Evolutionary conservation across 1,140 invertebrate species (phyloP).

Genomic region (Tachypleus tridentatus): DNA sequence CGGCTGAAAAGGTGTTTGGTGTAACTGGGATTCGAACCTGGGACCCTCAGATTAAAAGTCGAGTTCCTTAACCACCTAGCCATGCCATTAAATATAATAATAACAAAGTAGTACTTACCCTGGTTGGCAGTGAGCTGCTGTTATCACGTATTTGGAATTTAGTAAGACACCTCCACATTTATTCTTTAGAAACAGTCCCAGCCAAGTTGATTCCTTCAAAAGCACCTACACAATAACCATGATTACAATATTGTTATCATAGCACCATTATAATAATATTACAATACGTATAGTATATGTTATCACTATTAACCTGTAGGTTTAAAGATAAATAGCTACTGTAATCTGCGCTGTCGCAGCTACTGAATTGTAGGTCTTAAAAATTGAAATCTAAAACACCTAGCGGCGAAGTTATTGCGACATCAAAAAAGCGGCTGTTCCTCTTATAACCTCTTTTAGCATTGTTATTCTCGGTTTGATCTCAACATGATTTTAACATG

Average conservation of each 20-base stretch:
- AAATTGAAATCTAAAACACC: background rate
- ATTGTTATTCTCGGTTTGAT: too few relatives aligned
- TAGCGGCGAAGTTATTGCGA: background rate
- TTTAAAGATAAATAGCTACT: background rate
- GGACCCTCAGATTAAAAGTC: too few relatives aligned
- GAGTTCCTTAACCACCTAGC: too few relatives aligned
- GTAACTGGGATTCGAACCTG: too few relatives aligned
- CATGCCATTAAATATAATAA: constrained; percentile 4
- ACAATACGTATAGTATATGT: background rate
- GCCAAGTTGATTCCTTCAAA: constrained; percentile 78
- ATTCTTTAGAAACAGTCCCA: constrained; percentile 86
- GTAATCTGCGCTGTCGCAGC: background rate
- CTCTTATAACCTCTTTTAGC: too few relatives aligned
- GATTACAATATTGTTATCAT: background rate
- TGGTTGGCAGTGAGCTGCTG: constrained; percentile 11
- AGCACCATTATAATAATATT: too few relatives aligned
- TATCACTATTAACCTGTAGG: background rate
- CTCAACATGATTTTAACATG: too few relatives aligned
- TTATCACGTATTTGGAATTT: constrained; percentile 50
- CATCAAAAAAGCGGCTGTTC: background rate
- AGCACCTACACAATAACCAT: constrained; percentile 37
- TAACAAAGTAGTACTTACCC: constrained; percentile 20
- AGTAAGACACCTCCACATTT: constrained; percentile 80
- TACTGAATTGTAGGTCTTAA: background rate
- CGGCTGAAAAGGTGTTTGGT: too few relatives aligned